A percentile compares a stretch with the other conserved stretches of the same genome.
Evolutionary conservation across 2,113 vertebrate genomes (phyloP).

Genomic region (Alosa alosa): DNA sequence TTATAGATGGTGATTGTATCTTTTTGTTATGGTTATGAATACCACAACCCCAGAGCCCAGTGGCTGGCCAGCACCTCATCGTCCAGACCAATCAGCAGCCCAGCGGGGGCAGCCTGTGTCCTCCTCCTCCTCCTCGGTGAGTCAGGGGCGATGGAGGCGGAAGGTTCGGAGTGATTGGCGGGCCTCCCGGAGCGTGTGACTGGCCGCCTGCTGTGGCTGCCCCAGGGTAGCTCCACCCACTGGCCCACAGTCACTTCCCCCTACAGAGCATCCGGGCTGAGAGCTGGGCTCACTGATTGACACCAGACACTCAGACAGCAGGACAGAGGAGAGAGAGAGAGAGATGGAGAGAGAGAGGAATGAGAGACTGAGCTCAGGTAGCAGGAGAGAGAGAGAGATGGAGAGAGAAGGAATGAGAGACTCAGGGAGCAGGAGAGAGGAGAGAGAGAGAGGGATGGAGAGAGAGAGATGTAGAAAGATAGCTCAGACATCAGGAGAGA

Average conservation of each 20-base stretch:
- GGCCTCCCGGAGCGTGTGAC: not conserved
- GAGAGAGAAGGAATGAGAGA: not conserved
- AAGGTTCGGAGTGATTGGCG: constrained; percentile 22
- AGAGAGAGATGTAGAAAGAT: no score
- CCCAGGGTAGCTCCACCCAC: constrained; percentile 33
- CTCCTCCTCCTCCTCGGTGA: not conserved
- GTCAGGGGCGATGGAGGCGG: not conserved
- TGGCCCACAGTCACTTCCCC: constrained; percentile 17
- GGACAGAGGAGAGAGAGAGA: not conserved
- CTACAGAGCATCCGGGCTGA: constrained; percentile 28
- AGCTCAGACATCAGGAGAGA: not conserved
- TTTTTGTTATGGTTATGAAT: not conserved
- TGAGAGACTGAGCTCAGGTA: not conserved
- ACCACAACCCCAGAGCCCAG: not conserved
- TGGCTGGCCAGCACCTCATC: not conserved
- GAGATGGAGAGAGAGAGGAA: not conserved
- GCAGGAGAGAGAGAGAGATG: no score
- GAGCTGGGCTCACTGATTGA: not conserved
- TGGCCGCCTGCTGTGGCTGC: constrained; percentile 25
- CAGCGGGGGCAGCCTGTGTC: not conserved
- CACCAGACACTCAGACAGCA: not conserved
- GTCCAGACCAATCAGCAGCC: not conserved
- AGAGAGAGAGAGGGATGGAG: not conserved
- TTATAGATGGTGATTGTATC: no score
- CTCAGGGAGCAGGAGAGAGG: no score